Conservation (phyloP, 2,113 vertebrate genomes). For the Brienomyrus longianalis region DNA sequence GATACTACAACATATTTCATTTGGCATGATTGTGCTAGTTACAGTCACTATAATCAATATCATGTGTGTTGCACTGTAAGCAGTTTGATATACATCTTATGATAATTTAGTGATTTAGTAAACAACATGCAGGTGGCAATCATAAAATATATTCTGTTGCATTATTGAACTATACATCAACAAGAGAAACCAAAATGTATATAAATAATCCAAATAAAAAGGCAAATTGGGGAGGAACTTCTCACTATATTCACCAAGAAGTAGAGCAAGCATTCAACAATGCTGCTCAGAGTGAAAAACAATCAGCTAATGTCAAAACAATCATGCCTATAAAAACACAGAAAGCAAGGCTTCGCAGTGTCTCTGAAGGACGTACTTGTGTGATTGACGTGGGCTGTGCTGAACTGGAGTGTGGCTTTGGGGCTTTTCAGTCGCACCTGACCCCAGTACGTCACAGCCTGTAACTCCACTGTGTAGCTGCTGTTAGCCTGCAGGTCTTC, state of each 20-base stretch:
- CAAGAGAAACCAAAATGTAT: not conserved
- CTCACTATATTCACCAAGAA: not conserved
- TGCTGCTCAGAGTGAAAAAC: not conserved
- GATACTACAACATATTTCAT: not conserved
- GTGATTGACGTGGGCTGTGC: conserved; percentile 44
- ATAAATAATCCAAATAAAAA: not conserved
- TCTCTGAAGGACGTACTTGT: conserved; percentile 48
- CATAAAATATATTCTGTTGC: not conserved
- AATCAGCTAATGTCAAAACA: not conserved
- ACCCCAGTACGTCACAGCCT: conserved; percentile 81
- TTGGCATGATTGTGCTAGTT: not conserved
- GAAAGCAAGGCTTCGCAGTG: not conserved
- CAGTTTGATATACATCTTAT: not conserved
- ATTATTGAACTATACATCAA: not conserved
- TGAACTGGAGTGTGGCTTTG: conserved; percentile 72
- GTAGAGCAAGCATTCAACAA: not conserved
- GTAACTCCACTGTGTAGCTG: conserved; percentile 77
- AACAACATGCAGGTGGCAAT: not conserved
- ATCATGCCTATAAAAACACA: not conserved
- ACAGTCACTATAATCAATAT: not conserved
- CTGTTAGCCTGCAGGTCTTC: conserved; percentile 70
- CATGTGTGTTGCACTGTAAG: not conserved
- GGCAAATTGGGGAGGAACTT: not conserved
- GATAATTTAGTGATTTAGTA: not conserved
- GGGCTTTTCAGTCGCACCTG: conserved; percentile 75